Evolutionary conservation across 2,797 vertebrate species (phyloP).

Genomic region (Sebastes elongatus): DNA sequence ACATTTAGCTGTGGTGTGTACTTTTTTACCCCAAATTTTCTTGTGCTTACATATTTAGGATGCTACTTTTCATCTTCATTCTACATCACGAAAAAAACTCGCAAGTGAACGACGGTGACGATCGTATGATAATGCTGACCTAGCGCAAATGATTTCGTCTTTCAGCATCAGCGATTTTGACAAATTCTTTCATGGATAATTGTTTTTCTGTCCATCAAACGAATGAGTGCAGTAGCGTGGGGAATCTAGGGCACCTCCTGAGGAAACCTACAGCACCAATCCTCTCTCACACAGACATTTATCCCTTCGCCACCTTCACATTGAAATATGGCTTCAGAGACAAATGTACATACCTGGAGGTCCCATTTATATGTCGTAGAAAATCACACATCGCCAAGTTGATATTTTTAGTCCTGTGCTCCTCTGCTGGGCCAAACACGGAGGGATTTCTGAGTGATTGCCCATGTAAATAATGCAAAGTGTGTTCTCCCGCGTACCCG

Average conservation of each 20-base stretch:
- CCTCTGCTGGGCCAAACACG: constrained; percentile 68
- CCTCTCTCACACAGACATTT: constrained; percentile 37
- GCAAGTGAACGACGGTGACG: constrained; percentile 12
- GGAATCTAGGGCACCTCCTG: constrained; percentile 67
- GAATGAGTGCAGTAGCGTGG: constrained; percentile 45
- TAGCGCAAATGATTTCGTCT: constrained; percentile 43
- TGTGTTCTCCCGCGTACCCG: constrained; percentile 63
- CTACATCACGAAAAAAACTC: background rate
- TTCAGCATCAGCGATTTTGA: constrained; percentile 54
- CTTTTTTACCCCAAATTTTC: constrained; percentile 22
- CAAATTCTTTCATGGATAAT: constrained; percentile 62
- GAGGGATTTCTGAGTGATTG: constrained; percentile 80
- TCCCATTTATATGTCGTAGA: constrained; percentile 71
- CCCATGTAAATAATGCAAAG: constrained; percentile 84
- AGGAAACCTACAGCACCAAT: constrained; percentile 52
- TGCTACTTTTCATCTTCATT: constrained; percentile 19
- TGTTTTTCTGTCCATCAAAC: constrained; percentile 68
- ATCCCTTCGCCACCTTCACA: constrained; percentile 53
- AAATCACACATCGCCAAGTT: constrained; percentile 58
- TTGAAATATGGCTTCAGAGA: constrained; percentile 68
- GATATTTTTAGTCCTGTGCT: constrained; percentile 76
- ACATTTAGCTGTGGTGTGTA: constrained; percentile 41
- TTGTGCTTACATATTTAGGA: constrained; percentile 38
- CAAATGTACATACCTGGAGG: constrained; percentile 76
- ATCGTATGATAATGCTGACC: constrained; percentile 60